A percentile compares a stretch with the other conserved stretches of the same genome.
phyloP scores from a whole-genome alignment of 2,797 vertebrate genomes.

The Pseudomugil gertrudae region DNA sequence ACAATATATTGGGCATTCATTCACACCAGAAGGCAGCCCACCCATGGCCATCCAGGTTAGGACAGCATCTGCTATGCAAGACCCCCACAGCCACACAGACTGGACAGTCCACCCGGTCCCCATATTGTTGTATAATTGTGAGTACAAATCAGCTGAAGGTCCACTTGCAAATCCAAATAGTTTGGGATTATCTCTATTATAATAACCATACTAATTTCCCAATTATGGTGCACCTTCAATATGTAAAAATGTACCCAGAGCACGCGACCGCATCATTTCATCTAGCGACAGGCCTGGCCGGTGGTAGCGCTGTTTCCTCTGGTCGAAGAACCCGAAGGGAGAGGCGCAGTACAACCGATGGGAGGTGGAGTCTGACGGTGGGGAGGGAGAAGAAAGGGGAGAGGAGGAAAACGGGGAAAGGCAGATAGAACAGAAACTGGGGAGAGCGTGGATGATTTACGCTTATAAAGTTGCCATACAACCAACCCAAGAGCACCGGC shows the following conservation, averaged over 20 bases:
- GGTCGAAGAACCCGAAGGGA: conserved; percentile 20
- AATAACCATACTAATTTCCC: no score
- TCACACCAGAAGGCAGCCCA: no score
- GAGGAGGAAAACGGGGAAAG: conserved; percentile 79
- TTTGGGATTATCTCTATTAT: no score
- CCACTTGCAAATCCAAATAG: no score
- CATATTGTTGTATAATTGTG: no score
- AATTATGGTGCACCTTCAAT: background rate
- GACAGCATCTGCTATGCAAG: no score
- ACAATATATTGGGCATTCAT: no score
- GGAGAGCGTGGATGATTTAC: conserved; percentile 77
- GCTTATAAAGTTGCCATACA: conserved; percentile 59
- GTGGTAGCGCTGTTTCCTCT: conserved; percentile 70
- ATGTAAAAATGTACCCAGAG: conserved; percentile 6
- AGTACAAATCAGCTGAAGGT: no score
- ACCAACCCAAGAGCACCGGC: conserved; percentile 46
- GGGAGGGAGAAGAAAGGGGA: conserved; percentile 83
- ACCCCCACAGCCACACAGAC: no score
- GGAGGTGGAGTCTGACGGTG: conserved; percentile 82
- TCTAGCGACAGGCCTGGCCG: conserved; percentile 32
- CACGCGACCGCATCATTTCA: conserved; percentile 40
- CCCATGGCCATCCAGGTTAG: no score
- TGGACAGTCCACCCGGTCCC: no score
- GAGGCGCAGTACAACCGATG: conserved; percentile 34
- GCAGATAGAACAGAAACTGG: conserved; percentile 74